These are phyloP conservation scores for Chaitophorus viminalis DNA, from an alignment of 2,888 invertebrate genomes.

Conservation along the genomic window DNA sequence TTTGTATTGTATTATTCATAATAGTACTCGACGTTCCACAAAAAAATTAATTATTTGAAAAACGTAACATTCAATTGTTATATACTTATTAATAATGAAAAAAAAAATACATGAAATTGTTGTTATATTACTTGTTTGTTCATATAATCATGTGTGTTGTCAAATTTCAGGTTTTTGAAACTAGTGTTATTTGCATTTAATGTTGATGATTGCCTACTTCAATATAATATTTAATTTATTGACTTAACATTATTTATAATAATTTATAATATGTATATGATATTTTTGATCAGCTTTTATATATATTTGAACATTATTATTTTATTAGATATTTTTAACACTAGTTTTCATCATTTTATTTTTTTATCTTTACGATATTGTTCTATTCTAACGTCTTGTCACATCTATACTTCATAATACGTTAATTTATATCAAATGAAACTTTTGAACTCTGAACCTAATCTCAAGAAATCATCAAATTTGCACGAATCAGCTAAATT, in stretches of 20 bases:
- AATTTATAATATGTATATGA: neutral
- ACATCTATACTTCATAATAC: neutral
- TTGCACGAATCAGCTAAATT: no score
- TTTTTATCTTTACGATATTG: neutral
- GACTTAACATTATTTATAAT: neutral
- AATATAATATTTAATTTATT: neutral
- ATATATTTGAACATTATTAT: neutral
- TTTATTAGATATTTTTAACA: neutral
- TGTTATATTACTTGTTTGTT: neutral
- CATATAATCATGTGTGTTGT: neutral
- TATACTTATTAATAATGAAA: neutral
- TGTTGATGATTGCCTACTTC: neutral
- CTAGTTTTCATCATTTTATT: neutral
- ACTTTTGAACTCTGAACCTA: no score
- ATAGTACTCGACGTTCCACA: neutral
- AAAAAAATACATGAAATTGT: neutral
- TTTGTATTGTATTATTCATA: neutral
- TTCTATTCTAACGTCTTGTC: neutral
- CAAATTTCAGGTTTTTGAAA: neutral
- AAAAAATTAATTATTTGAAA: neutral
- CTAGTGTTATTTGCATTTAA: neutral
- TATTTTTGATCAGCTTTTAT: neutral
- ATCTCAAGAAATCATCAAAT: no score
- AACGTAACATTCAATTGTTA: neutral
- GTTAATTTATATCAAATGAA: no score